Evolutionary conservation across 2,888 invertebrate species (phyloP), one percentile per base, ranked within the genome.

Genomic region (Dolichomitus sp.): DNA sequence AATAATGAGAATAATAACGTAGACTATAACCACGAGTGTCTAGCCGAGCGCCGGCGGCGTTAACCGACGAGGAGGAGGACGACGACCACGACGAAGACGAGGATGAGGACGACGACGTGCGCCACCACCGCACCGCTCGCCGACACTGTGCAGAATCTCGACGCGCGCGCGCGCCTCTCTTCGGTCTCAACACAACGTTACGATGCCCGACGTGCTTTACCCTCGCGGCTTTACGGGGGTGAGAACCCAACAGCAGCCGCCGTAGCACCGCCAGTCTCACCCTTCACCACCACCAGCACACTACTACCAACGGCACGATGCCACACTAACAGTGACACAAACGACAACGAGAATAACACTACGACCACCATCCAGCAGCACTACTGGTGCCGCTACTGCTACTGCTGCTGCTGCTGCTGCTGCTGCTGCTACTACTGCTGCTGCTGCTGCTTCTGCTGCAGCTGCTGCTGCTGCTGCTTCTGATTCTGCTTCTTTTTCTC

Each of bases 51-150:
- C 66, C 27, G 48, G 66, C 52, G 42, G 19, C 57, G 45, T 33
- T 48, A 70, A 50, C 59, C 42, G 40, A 59, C 59, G 30, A 54
- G 48, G 54, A 69, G 61, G 61, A 77, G 66, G 73, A 69, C 75
- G 69, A 68, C 33, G 74, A 40, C 61, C 50, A 63, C 66, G 66
- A 79, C 65, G 72, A 40, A 45, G 63, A 57, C 52, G 73, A 50
- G 30, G 78, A 79, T 19, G 69, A 69, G 63, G 70, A 70, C 70
- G 65, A 75, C 37, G 81, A 81, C 81, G 72, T 73, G 68, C 81
- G 70, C 81, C 73, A 81, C 81, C 61, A 69, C 77, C 73, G 78
- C 73, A 74, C 77, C 69, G 68, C 73, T 77, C 73, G 48, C 66
- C 42, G 70, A 75, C 59, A 61, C 74, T 82, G 76, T 70, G 70